Evolutionary conservation across 2,113 vertebrate genomes (phyloP).

Genomic region (Anhinga anhinga): DNA sequence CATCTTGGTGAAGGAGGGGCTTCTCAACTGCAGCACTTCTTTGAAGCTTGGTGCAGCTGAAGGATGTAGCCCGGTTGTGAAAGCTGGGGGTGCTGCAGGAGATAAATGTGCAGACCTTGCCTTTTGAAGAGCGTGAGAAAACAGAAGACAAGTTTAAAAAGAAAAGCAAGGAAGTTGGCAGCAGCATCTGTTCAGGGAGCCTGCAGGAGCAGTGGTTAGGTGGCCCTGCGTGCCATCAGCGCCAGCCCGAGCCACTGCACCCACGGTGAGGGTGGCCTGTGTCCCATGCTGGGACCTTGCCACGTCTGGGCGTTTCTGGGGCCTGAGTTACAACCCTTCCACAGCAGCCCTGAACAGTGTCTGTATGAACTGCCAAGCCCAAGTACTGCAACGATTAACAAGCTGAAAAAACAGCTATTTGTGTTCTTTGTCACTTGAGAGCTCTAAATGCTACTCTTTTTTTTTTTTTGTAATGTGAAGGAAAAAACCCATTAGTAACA

Average conservation of each 20-base stretch:
- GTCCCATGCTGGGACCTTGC: background rate
- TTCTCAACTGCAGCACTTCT: background rate
- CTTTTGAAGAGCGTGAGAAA: background rate
- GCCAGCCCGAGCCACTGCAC: background rate
- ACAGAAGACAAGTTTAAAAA: background rate
- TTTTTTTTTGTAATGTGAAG: background rate
- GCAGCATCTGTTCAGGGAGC: background rate
- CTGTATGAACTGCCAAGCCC: background rate
- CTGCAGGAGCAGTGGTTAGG: background rate
- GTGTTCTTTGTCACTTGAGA: background rate
- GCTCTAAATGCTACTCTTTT: background rate
- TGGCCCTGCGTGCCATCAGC: background rate
- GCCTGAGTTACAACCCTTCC: background rate
- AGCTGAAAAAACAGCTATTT: background rate
- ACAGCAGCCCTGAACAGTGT: background rate
- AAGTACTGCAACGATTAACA: background rate
- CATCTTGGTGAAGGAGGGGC: background rate
- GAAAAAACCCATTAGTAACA: background rate
- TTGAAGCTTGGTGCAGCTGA: background rate
- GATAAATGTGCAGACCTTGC: background rate
- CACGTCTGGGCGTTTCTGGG: fast-evolving
- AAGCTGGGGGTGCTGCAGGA: background rate
- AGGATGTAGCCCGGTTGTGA: background rate
- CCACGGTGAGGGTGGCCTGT: fast-evolving
- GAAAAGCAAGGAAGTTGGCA: background rate